Conservation (phyloP, 37 sponge, comb jelly and placozoan species). For the Ephydatia muelleri region DNA sequence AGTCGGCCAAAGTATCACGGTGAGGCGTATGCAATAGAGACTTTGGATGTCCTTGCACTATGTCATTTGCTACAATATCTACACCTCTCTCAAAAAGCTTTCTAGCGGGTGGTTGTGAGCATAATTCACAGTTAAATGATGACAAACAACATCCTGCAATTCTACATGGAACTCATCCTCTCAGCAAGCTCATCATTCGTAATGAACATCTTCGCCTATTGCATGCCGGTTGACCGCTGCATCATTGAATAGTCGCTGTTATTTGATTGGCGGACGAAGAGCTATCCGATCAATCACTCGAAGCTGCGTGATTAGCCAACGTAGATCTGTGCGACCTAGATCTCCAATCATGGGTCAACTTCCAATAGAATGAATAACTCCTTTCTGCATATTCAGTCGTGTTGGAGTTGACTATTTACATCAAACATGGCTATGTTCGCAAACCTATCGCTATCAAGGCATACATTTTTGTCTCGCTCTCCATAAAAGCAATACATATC, state of each 20-base stretch:
- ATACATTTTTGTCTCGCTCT: constrained; percentile 22
- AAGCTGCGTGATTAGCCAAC: no score
- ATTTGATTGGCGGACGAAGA: constrained; percentile 23
- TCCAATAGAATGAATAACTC: constrained; percentile 18
- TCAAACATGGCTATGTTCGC: background rate
- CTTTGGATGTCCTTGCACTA: no score
- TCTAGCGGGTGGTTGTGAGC: no score
- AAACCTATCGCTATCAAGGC: constrained; percentile 28
- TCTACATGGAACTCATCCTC: constrained; percentile 34
- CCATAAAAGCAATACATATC: constrained; percentile 26
- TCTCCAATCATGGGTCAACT: constrained; percentile 25
- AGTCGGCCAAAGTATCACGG: no score
- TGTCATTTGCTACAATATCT: no score
- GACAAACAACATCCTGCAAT: constrained; percentile 9
- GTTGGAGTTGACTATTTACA: constrained; percentile 31
- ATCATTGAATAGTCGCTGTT: constrained; percentile 4
- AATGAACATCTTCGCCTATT: constrained; percentile 28
- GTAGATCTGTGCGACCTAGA: background rate
- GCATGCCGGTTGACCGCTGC: constrained; percentile 35
- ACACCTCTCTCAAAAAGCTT: no score
- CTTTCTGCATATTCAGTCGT: background rate
- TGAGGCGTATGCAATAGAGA: no score
- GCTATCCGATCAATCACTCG: no score
- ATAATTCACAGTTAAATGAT: no score
- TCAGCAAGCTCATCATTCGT: constrained; percentile 25